Base-by-base conservation (phyloP, 1,140 invertebrate genomes). In the Drosophila ohnishii region DNA sequence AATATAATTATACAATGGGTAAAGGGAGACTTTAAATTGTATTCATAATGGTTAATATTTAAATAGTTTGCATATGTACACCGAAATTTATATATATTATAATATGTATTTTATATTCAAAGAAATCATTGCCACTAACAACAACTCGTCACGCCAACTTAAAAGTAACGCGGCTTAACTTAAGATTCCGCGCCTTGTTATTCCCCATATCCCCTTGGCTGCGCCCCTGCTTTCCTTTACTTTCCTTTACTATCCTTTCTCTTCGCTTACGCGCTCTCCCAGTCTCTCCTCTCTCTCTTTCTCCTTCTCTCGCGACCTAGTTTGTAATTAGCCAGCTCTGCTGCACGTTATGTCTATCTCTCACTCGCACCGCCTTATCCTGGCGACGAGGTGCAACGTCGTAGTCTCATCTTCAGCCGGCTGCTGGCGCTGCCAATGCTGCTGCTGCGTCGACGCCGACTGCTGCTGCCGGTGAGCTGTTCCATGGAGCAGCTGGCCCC, bases 391-490 rank as follows among this genome's bases (percentile, higher is more conserved):
- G 72, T 88, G 34, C 67, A 79, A 14, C 83, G 84, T 32, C 79
- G 66, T 25, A 87, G 53, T 30, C 83, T 84, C 83, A 88, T 61
- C 67, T 83, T 87, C 11, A 88, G 39, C 11, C 84, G 83, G 50
- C 67, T 88, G 19, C 67, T 73, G 47, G 73, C 76, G 48, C 83
- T 78, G 19, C 75, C 65, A 44, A 77, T 78, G 42, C 74, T 85
- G 57, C 71, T 82, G 75, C 83, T 81, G 39, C 83, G 84, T 28
- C 78, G 77, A 57, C 74, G 72, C 37, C 83, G 75, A 50, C 76
- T 77, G 35, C 64, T 48, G 11, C 45, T 28, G 45, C 78, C 57
- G 32, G 83, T 87, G 25, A 87, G 50, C 35, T 87, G 83, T 37
- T 86, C 82, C 53, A 67, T 37, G 53, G 75, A 85, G 70, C 80